phyloP scores from a whole-genome alignment of 2,797 vertebrate species.

The Rhynchotus rufescens region DNA sequence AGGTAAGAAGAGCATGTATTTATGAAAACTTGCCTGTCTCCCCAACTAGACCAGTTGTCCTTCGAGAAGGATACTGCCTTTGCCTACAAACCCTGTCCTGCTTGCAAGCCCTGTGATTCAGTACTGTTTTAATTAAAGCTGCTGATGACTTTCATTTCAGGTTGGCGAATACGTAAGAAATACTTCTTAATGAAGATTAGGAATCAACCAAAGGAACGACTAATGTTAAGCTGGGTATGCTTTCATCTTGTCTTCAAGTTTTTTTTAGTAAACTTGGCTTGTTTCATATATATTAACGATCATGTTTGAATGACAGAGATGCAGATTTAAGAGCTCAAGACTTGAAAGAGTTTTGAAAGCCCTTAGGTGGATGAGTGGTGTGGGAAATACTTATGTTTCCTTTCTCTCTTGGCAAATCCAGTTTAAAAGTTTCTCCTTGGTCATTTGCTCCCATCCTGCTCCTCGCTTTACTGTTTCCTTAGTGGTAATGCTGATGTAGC shows the following conservation, averaged over 20 bases:
- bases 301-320: not conserved
- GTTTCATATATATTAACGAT: not conserved
- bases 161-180: slow-evolving; percentile 97
- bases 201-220: slow-evolving; percentile 93
- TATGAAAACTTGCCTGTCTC: not conserved
- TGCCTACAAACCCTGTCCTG: not conserved
- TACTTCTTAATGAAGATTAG: slow-evolving; percentile 96
- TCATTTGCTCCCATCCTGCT: not conserved
- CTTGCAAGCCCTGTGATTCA: slow-evolving; percentile 24
- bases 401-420: not conserved
- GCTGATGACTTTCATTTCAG: slow-evolving; percentile 72
- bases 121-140: not conserved
- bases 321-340: not conserved
- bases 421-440: not conserved
- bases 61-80: not conserved
- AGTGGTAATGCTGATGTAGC: not conserved
- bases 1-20: slow-evolving; percentile 79
- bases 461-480: not conserved
- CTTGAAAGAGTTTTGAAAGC: not conserved
- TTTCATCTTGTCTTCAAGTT: not conserved
- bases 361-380: not conserved
- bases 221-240: slow-evolving; percentile 93
- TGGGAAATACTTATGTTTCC: not conserved
- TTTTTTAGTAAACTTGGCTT: not conserved
- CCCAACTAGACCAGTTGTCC: not conserved